Base-by-base conservation (phyloP, 2,113 vertebrate species). In the Anolis carolinensis region DNA sequence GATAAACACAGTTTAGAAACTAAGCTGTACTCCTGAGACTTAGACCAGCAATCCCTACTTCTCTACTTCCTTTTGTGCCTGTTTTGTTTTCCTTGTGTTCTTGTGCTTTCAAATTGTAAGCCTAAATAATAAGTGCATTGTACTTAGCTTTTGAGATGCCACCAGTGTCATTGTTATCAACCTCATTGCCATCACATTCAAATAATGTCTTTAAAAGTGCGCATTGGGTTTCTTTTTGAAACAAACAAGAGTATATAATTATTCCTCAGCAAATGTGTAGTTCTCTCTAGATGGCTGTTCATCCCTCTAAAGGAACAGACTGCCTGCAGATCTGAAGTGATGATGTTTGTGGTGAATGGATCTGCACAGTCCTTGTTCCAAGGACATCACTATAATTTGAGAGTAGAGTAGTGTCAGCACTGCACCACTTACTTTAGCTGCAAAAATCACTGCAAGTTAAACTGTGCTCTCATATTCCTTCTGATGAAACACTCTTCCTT, bases 331-430 rank as follows among this genome's bases (percentile, higher is more conserved):
- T 65, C 72, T 65, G n/a, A 50, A 50, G 6, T 32, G 27, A 25
- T 80, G 73, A 74, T 84, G 13, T 74, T 74, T 74, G 16, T 62
- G 23, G 32, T 72, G 55, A 83, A 72, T 83, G 25, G 55, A 74
- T 76, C 59, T 75, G 59, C 59, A 32, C 36, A 84, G 59, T 65
- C 62, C 82, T 84, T 84, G 59, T 65, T 84, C 36, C 72, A 75
- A 84, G 82, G 72, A 65, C 72, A 67, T 27, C 71, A 63, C 71
- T 74, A 27, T 83, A 74, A 83, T 83, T 39, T 39, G 34, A 74
- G 72, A 27, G 25, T 44, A 62, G 27, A 30, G 32, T 20, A 62
- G 25, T 73, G 52, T 39, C 55, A 73, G 27, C 55, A 39, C 25
- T 74, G 82, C 14, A 21, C 25, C 52, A 83, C 36, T 67, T 59